Conservation (phyloP, 1,140 invertebrate species). For the Drosophila ercepeae region DNA sequence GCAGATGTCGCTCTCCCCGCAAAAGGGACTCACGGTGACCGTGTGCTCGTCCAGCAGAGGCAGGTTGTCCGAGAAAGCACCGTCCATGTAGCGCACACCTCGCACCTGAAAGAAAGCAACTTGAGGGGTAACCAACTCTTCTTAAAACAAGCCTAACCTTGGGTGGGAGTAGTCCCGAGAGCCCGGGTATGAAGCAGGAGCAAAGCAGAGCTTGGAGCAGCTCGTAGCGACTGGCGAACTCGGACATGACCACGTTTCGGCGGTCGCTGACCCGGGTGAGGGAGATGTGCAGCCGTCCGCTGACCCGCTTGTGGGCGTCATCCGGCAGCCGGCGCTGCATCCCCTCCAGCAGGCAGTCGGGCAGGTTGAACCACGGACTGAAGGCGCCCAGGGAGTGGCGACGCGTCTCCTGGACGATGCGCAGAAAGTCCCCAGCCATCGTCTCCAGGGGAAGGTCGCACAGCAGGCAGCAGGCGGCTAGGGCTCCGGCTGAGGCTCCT, state of each 20-base stretch:
- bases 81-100: conserved; percentile 97
- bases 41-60: conserved; percentile 97
- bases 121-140: no score
- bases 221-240: conserved; percentile 96
- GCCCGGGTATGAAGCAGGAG: conserved; percentile 97
- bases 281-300: conserved; percentile 96
- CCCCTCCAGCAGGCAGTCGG: conserved; percentile 92
- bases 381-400: conserved; percentile 95
- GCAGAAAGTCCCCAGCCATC: conserved; percentile 93
- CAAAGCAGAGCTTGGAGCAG: conserved; percentile 96
- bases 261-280: conserved; percentile 97
- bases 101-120: conserved; percentile 85
- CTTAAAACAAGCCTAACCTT: conserved; percentile 61
- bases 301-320: conserved; percentile 96
- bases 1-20: conserved; percentile 99
- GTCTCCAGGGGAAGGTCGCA: conserved; percentile 96
- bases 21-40: conserved; percentile 98
- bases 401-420: conserved; percentile 93
- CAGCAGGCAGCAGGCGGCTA: conserved; percentile 96
- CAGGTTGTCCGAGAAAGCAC: conserved; percentile 97
- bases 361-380: conserved; percentile 97
- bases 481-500: conserved; percentile 97
- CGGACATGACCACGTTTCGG: conserved; percentile 96
- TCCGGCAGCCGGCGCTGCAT: conserved; percentile 94
- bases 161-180: conserved; percentile 96